These are phyloP conservation scores for Platanista minor DNA, from an alignment of 2,113 vertebrate species.

Conservation along the genomic window DNA sequence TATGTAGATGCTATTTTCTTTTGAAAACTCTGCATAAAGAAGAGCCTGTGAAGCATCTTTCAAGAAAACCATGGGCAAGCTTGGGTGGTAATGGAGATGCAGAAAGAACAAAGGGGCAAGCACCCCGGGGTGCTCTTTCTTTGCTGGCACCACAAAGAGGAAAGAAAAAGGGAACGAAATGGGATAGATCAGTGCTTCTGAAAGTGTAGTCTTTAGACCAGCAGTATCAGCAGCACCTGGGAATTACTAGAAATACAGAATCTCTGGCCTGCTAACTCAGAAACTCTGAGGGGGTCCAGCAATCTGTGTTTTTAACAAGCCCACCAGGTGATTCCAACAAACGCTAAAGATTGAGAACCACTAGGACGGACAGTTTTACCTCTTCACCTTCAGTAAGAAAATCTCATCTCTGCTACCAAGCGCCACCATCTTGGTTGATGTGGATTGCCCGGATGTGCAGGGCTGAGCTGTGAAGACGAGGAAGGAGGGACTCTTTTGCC, in stretches of 20 bases:
- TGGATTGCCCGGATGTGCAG: not conserved
- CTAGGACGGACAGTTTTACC: not conserved
- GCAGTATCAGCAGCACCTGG: rapidly evolving
- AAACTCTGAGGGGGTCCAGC: not conserved
- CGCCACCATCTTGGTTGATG: rapidly evolving
- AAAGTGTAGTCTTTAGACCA: not conserved
- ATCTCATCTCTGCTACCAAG: not conserved
- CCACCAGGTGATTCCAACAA: not conserved
- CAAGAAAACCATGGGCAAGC: not conserved
- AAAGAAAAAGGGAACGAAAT: not conserved
- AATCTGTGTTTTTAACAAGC: not conserved
- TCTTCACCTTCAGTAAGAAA: not conserved
- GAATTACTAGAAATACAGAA: not conserved
- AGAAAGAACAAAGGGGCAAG: not conserved
- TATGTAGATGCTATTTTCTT: slow-evolving; percentile 23
- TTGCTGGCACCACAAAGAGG: not conserved
- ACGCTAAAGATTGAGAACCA: not conserved
- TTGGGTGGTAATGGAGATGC: not conserved
- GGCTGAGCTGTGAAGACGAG: not conserved
- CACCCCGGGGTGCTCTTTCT: not conserved
- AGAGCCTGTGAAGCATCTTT: not conserved
- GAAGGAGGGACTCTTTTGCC: not conserved
- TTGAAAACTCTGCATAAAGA: slow-evolving; percentile 21
- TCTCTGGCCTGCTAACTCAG: not conserved
- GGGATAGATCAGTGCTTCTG: not conserved